Percentiles rank a stretch among this genome's conserved stretches.
Evolutionary conservation across 2,113 vertebrate species (phyloP).

Genomic region (Elgaria multicarinata): DNA sequence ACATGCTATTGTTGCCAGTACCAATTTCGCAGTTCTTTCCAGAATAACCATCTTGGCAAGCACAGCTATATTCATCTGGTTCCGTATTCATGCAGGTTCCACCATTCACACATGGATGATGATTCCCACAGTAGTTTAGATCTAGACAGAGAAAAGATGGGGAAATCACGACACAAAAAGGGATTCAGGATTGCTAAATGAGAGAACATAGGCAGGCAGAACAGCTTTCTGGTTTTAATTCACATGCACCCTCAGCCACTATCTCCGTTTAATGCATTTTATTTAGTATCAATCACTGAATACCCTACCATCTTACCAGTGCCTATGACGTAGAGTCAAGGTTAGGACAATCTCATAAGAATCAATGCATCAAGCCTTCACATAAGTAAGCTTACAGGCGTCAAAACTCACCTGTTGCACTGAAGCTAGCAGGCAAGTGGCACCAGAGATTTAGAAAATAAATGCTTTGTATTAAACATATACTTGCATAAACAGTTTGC

Average conservation of each 20-base stretch:
- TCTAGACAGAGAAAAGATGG: conserved; percentile 74
- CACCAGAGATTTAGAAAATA: conserved; percentile 48
- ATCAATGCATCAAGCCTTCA: conserved; percentile 10
- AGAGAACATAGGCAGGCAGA: conserved; percentile 4
- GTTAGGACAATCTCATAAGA: conserved; percentile 29
- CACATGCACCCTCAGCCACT: not conserved
- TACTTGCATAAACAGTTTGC: conserved; percentile 36
- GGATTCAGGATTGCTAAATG: not conserved
- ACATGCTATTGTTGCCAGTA: conserved; percentile 49
- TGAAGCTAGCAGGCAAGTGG: conserved; percentile 14
- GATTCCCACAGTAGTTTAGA: conserved; percentile 95
- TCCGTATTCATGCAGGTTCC: conserved; percentile 94
- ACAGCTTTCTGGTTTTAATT: not conserved
- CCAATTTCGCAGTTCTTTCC: conserved; percentile 95
- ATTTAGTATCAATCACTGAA: not conserved
- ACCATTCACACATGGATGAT: conserved; percentile 90
- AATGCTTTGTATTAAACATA: conserved; percentile 41
- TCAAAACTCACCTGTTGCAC: not conserved
- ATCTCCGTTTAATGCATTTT: not conserved
- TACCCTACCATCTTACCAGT: conserved; percentile 14
- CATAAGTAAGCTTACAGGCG: not conserved
- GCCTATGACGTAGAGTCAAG: conserved; percentile 35
- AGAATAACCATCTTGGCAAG: conserved; percentile 91
- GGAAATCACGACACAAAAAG: not conserved
- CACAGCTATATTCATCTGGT: conserved; percentile 90